These are phyloP conservation scores for Polypedilum vanderplanki DNA, from an alignment of 1,140 invertebrate genomes.

Conservation along the genomic window DNA sequence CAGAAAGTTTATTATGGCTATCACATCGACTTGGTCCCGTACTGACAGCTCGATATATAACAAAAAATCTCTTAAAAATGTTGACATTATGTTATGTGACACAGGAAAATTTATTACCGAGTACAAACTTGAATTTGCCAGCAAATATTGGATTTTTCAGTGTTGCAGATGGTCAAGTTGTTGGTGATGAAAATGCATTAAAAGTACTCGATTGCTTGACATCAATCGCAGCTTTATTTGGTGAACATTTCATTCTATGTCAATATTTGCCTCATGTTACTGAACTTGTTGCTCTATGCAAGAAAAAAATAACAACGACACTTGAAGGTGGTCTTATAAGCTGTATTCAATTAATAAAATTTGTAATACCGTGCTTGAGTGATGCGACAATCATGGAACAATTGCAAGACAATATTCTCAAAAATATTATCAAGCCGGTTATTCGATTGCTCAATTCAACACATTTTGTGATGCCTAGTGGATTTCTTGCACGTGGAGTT, in stretches of 20 bases:
- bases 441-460: slow-evolving; percentile 65
- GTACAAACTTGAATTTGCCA: slow-evolving; percentile 30
- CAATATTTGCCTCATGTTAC: slow-evolving; percentile 92
- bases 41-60: slow-evolving; percentile 81
- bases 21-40: slow-evolving; percentile 91
- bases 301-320: slow-evolving; percentile 67
- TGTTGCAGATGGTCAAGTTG: slow-evolving; percentile 52
- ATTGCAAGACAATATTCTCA: slow-evolving; percentile 66
- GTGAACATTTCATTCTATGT: slow-evolving; percentile 85
- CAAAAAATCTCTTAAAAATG: slow-evolving; percentile 88
- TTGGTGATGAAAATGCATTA: slow-evolving; percentile 73
- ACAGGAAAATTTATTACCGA: slow-evolving; percentile 62
- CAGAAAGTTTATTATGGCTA: slow-evolving; percentile 86
- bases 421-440: slow-evolving; percentile 70
- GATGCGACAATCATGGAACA: slow-evolving; percentile 81
- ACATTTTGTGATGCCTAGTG: slow-evolving; percentile 70
- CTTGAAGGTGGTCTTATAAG: slow-evolving; percentile 85
- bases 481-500: slow-evolving; percentile 60
- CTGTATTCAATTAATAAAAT: slow-evolving; percentile 70
- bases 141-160: slow-evolving; percentile 46
- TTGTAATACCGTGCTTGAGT: slow-evolving; percentile 72
- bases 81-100: slow-evolving; percentile 88
- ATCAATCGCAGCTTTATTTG: slow-evolving; percentile 81
- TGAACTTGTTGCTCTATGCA: slow-evolving; percentile 69
- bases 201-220: slow-evolving; percentile 83